Evolutionary conservation across 2,113 vertebrate species (phyloP).

Genomic region (Mus pahari): DNA sequence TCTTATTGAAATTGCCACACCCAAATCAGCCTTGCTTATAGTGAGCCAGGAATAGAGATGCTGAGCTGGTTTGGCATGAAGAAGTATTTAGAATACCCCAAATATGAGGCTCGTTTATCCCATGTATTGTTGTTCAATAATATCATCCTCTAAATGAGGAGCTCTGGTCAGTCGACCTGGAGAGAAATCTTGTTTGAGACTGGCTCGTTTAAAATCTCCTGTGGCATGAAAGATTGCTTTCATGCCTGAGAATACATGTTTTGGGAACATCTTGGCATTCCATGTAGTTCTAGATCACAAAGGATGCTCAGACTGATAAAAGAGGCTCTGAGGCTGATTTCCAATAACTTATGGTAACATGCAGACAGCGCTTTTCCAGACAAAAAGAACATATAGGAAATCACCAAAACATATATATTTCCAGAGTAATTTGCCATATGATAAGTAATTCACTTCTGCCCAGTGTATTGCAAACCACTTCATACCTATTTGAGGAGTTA

Average conservation of each 20-base stretch:
- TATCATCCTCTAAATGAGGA: not conserved
- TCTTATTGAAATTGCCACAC: not conserved
- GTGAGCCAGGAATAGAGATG: not conserved
- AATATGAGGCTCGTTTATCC: not conserved
- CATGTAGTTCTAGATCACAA: not conserved
- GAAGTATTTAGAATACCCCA: not conserved
- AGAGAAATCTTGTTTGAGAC: constrained; percentile 8
- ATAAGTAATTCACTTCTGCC: not conserved
- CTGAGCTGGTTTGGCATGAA: not conserved
- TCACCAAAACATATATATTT: not conserved
- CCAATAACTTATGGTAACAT: not conserved
- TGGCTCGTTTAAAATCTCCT: not conserved
- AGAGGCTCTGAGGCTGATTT: not conserved
- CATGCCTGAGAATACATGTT: not conserved
- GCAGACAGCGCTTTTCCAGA: constrained; percentile 2
- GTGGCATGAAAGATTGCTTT: not conserved
- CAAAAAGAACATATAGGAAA: not conserved
- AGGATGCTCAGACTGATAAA: not conserved
- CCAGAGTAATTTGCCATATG: not conserved
- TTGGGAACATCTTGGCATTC: not conserved
- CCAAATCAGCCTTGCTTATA: not conserved
- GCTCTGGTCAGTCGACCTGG: not conserved
- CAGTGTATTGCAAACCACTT: not conserved
- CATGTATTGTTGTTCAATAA: not conserved
- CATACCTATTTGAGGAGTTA: not conserved